phyloP scores from a whole-genome alignment of 2,888 invertebrate genomes.

The Tuberolachnus salignus region DNA sequence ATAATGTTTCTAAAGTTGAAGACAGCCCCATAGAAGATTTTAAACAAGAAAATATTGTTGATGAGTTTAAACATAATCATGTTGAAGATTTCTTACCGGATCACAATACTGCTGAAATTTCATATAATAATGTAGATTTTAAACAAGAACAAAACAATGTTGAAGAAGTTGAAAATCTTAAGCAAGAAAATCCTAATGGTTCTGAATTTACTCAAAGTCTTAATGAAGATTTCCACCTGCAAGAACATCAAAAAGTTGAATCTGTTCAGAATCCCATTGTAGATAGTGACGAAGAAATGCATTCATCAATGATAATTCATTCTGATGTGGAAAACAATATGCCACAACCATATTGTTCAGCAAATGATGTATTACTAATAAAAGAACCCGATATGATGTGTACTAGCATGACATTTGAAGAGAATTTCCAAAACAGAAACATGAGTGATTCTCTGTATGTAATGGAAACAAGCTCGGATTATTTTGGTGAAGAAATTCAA shows the following conservation, averaged over 20 bases:
- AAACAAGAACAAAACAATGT: constrained; percentile 4
- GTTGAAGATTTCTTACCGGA: not conserved
- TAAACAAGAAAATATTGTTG: not conserved
- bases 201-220: not conserved
- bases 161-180: not conserved
- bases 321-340: constrained; percentile 46
- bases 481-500: constrained; percentile 45
- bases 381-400: constrained; percentile 45
- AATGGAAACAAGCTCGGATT: constrained; percentile 53
- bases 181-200: not conserved
- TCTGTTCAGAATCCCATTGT: constrained; percentile 18
- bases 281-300: constrained; percentile 54
- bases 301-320: constrained; percentile 55
- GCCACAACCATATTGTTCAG: constrained; percentile 47
- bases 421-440: constrained; percentile 53
- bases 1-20: not conserved
- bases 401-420: constrained; percentile 52
- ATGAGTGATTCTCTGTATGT: constrained; percentile 52
- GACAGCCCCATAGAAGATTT: not conserved
- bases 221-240: constrained; percentile 1
- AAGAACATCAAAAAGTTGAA: constrained; percentile 1
- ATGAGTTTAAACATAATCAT: not conserved
- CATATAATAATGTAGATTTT: not conserved
- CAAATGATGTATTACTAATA: constrained; percentile 3
- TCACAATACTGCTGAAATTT: not conserved